These are phyloP conservation scores for Gonocerus acuteangulatus DNA, from an alignment of 2,888 invertebrate genomes.

Conservation along the genomic window DNA sequence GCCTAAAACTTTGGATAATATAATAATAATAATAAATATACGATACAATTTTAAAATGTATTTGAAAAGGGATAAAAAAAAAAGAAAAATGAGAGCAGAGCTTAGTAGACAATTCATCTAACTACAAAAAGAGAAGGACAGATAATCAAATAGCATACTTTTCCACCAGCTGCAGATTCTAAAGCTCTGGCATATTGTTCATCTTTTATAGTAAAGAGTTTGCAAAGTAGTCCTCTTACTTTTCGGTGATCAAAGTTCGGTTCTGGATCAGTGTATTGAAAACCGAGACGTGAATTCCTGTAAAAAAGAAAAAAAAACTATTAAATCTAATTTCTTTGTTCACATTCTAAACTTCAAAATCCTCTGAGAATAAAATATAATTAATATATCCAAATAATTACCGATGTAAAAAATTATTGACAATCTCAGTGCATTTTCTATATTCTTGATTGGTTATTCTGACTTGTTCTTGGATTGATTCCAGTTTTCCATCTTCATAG, in stretches of 20 bases:
- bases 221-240: conserved; percentile 72
- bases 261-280: conserved; percentile 72
- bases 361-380: neutral
- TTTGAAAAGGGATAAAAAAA: too few species aligned
- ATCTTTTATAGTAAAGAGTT: conserved; percentile 67
- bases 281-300: conserved; percentile 52
- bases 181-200: conserved; percentile 64
- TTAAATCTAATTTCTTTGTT: conserved; percentile 4
- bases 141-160: too few species aligned
- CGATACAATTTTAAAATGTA: too few species aligned
- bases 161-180: conserved; percentile 76
- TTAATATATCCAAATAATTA: conserved; percentile 16
- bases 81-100: too few species aligned
- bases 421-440: conserved; percentile 49
- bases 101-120: too few species aligned
- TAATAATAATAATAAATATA: too few species aligned
- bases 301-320: too few species aligned
- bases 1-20: too few species aligned
- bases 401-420: conserved; percentile 51
- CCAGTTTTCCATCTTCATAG: conserved; percentile 38
- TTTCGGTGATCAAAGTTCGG: conserved; percentile 58
- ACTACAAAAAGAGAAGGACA: too few species aligned
- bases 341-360: neutral
- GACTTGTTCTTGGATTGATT: conserved; percentile 35
- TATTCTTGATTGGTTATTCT: conserved; percentile 49